Evolutionary conservation across 2,797 vertebrate species (phyloP).

Genomic region (Rhinoraja longicauda): DNA sequence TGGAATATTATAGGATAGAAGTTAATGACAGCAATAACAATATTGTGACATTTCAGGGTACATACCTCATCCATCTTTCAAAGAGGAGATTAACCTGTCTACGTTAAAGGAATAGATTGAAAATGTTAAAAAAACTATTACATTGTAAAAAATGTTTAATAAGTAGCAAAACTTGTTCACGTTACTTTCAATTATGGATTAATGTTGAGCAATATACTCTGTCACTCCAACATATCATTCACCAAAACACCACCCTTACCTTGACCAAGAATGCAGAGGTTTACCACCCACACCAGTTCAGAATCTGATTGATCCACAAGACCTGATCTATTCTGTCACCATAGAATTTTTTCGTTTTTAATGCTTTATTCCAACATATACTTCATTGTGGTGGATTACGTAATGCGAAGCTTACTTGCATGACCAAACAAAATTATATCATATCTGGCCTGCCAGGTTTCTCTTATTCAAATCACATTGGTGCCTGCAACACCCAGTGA

Average conservation of each 20-base stretch:
- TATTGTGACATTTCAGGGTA: too few relatives aligned
- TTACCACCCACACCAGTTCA: not conserved
- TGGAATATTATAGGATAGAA: not conserved
- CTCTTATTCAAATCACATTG: not conserved
- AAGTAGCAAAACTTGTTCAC: too few relatives aligned
- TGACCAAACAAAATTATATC: not conserved
- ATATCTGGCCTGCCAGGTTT: not conserved
- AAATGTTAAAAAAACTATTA: not conserved
- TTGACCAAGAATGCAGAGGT: not conserved
- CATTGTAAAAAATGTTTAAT: too few relatives aligned
- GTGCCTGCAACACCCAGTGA: not conserved
- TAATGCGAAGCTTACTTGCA: not conserved
- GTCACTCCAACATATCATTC: not conserved
- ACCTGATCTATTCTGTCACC: not conserved
- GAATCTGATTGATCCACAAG: too few relatives aligned
- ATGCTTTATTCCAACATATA: not conserved
- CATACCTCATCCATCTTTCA: not conserved
- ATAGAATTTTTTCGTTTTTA: not conserved
- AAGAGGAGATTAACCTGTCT: not conserved
- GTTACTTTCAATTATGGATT: too few relatives aligned
- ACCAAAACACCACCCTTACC: not conserved
- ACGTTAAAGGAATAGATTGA: not conserved
- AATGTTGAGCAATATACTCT: not conserved
- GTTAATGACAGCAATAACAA: not conserved
- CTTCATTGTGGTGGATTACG: not conserved